Base-by-base conservation (phyloP, 2,888 invertebrate species). In the Sinodicranocentrus sp. region DNA sequence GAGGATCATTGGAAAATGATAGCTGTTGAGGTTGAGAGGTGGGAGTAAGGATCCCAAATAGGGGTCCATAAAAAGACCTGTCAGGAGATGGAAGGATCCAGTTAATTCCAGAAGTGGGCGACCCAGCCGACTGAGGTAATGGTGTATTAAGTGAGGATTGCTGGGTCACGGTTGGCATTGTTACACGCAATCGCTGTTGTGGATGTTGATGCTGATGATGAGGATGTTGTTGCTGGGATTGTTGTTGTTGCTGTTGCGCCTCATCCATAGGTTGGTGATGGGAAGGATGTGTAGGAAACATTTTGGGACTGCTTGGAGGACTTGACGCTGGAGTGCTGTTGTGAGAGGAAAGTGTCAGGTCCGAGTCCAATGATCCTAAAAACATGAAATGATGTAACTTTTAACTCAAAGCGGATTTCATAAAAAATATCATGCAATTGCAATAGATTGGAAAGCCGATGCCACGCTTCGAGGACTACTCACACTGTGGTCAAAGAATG, bases 41-140 rank as follows among this genome's bases (percentile, higher is more conserved):
- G 3, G 88, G 89, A 23, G 88, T 84, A 85, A 95, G 92, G 84
- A 94, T 90, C 59, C 93, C 92, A 89, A 93, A 94, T 91, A 94
- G 92, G 2, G 93, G 93, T 89, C 93, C 93, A 89, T 92, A 92
- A 78, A 94, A 91, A 3, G 93, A 93, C 89, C 94, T 94, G 89
- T 94, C 94, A 43, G 93, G 93, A 87, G 93, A 93, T 23, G 94
- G 94, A 85, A 95, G 92, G 89, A 94, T 93, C 95, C 94, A 96
- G 89, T 92, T 94, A 89, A 93, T 92, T 87, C 91, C 92, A 86
- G 90, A 85, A 89, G 91, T 90, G 91, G 89, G 90, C 90, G 86
- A 90, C 91, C 90, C 93, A 86, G 90, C 91, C 91, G 85, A 90
- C 90, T 72, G 90, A 89, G 82, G 91, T 91, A 91, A 89, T 92